Evolutionary conservation across 2,113 vertebrate genomes (phyloP).

Genomic region (Petromus typicus): DNA sequence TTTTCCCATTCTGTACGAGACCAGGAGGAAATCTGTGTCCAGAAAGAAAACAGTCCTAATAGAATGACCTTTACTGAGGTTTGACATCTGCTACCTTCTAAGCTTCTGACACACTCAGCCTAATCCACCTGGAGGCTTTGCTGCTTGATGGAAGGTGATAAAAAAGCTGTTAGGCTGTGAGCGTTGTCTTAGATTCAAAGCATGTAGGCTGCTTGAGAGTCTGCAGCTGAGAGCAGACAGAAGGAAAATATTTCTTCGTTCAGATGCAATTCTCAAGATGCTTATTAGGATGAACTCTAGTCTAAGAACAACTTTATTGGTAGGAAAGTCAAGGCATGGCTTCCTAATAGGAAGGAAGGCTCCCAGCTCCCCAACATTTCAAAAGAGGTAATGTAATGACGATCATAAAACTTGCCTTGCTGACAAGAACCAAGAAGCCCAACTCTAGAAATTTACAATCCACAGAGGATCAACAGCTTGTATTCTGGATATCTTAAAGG

Average conservation of each 20-base stretch:
- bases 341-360: conserved; percentile 77
- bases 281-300: conserved; percentile 85
- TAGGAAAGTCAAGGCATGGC: conserved; percentile 81
- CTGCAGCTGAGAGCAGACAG: conserved; percentile 78
- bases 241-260: conserved; percentile 83
- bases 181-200: conserved; percentile 85
- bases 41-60: conserved; percentile 83
- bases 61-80: conserved; percentile 85
- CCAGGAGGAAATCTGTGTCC: conserved; percentile 81
- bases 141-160: conserved; percentile 86
- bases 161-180: conserved; percentile 82
- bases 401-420: conserved; percentile 85
- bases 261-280: conserved; percentile 83
- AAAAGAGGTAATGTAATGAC: conserved; percentile 81
- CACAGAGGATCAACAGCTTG: conserved; percentile 85
- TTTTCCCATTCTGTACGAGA: conserved; percentile 71
- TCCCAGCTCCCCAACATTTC: conserved; percentile 71
- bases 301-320: conserved; percentile 83
- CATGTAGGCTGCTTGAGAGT: conserved; percentile 83
- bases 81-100: conserved; percentile 86
- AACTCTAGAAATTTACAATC: conserved; percentile 88
- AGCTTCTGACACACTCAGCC: conserved; percentile 85
- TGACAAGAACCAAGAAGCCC: conserved; percentile 80
- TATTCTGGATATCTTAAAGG: conserved; percentile 88
- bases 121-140: conserved; percentile 88